A percentile compares a stretch with the other conserved stretches of the same genome.
phyloP scores from a whole-genome alignment of 2,797 vertebrate species.

The Mormyrops attenuatus region DNA sequence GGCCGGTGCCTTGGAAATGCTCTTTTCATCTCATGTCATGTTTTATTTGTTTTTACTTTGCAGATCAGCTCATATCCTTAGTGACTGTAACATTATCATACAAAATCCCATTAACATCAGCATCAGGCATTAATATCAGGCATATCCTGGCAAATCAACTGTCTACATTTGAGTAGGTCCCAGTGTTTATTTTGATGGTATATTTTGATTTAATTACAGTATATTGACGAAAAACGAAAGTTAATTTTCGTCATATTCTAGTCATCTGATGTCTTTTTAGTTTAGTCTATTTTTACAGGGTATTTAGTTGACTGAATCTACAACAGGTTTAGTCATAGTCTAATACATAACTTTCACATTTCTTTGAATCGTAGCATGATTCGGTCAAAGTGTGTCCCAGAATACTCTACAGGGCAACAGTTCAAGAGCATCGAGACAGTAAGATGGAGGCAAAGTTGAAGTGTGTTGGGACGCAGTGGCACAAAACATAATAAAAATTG shows the following conservation, averaged over 20 bases:
- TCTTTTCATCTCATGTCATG: neutral
- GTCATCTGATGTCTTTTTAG: neutral
- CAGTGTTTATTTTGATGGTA: neutral
- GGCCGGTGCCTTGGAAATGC: neutral
- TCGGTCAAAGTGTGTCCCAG: neutral
- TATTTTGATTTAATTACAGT: neutral
- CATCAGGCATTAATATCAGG: neutral
- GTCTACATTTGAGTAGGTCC: neutral
- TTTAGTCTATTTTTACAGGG: neutral
- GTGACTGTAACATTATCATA: neutral
- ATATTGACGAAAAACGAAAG: neutral
- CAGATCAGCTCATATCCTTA: neutral
- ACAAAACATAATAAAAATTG: neutral
- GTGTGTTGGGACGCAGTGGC: neutral
- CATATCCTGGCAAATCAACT: neutral
- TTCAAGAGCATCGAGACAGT: neutral
- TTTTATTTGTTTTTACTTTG: neutral
- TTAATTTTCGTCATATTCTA: neutral
- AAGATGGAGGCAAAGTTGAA: neutral
- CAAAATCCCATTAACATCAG: neutral
- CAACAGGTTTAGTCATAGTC: neutral
- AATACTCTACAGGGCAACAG: neutral
- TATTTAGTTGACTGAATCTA: neutral
- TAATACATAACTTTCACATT: neutral
- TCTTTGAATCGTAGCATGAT: neutral